Percentiles rank a stretch among this genome's conserved stretches.
phyloP scores from a whole-genome alignment of 53 echinoderm and acorn worm genomes.

The Zoroaster sp. region DNA sequence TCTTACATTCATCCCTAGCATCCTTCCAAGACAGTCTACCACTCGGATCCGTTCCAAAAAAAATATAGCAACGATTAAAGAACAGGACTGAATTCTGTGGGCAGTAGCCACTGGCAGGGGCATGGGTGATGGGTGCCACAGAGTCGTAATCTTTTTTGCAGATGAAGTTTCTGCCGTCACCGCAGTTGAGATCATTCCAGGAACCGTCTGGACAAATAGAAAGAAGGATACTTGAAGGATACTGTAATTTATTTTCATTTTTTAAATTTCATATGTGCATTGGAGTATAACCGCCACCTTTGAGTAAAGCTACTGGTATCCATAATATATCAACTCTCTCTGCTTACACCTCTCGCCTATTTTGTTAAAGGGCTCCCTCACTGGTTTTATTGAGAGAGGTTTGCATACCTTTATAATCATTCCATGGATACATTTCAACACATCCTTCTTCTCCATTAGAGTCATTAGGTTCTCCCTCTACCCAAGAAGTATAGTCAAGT shows the following conservation, averaged over 20 bases:
- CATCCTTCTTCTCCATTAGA: conserved; percentile 83
- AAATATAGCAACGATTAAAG: conserved; percentile 69
- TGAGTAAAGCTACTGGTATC: too few species aligned
- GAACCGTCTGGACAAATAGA: conserved; percentile 47
- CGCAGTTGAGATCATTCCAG: conserved; percentile 95
- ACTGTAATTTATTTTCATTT: not conserved
- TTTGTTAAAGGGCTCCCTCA: not conserved
- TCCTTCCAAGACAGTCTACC: conserved; percentile 58
- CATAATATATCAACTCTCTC: too few species aligned
- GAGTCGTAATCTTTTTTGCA: conserved; percentile 62
- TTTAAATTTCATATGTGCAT: too few species aligned
- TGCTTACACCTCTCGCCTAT: too few species aligned
- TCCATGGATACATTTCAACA: conserved; percentile 66
- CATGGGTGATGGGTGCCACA: conserved; percentile 41
- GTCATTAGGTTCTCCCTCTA: conserved; percentile 74
- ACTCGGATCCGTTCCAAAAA: conserved; percentile 49
- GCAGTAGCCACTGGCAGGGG: conserved; percentile 65
- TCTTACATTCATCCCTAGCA: conserved; percentile 67
- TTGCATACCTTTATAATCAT: not conserved
- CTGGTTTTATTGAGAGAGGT: too few species aligned
- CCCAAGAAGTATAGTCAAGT: conserved; percentile 73
- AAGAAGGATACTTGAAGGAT: not conserved
- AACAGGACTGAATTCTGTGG: conserved; percentile 37
- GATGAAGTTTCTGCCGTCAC: conserved; percentile 65
- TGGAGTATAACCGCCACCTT: too few species aligned